A percentile compares a stretch with the other conserved stretches of the same genome.
These are phyloP conservation scores for Cantharis rufa DNA, from an alignment of 2,888 invertebrate genomes.

Conservation along the genomic window DNA sequence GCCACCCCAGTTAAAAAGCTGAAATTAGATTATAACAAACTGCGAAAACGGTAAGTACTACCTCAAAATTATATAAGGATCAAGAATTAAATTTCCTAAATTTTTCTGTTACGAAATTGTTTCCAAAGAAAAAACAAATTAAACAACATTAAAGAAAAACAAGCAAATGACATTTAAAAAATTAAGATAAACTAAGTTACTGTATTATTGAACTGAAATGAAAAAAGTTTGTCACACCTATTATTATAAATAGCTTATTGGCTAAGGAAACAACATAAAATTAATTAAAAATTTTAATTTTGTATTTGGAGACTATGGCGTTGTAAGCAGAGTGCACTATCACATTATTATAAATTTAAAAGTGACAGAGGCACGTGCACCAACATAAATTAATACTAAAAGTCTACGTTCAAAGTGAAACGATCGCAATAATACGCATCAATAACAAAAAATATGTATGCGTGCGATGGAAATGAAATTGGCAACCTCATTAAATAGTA, in stretches of 20 bases:
- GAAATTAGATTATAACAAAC: no score
- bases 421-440: background rate
- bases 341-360: background rate
- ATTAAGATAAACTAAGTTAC: no score
- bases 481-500: background rate
- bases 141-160: no score
- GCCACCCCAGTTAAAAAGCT: no score
- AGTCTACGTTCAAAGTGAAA: background rate
- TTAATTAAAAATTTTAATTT: background rate
- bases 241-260: background rate
- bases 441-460: background rate
- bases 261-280: background rate
- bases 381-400: background rate
- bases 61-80: no score
- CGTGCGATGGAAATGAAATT: background rate
- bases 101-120: no score
- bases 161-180: no score
- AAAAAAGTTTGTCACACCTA: background rate
- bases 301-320: background rate
- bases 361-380: background rate
- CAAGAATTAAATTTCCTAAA: no score
- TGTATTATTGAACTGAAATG: no score
- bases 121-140: no score
- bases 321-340: background rate
- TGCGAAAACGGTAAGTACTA: no score